Evolutionary conservation across 2,113 vertebrate genomes (phyloP), one percentile per base, ranked within the genome.

Genomic region (Protobothrops flavoviridis): DNA sequence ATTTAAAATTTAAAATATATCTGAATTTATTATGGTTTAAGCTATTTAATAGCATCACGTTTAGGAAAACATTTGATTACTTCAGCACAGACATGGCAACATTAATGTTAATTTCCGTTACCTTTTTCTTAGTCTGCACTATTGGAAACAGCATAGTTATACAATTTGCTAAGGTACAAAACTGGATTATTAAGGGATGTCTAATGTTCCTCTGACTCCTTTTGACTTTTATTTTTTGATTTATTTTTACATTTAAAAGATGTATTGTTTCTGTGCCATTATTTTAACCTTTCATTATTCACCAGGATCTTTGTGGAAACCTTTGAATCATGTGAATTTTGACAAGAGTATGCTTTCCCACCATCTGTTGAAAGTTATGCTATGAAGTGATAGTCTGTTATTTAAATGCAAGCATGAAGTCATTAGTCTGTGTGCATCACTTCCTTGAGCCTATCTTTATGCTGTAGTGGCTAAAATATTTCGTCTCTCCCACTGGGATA

Each of bases 281-380:
- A 74, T 95, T 97, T 96, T 96, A 74, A 87, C 93, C 43, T 96
- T 96, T 33, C 55, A 3, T 95, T 94, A 87, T 94, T 61, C 89
- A 85, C 90, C 52, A 90, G 91, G 91, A 90, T 23, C 89, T 92
- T 45, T 92, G 90, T 94, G 81, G 92, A 97, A 94, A 94, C 88
- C 43, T 52, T 93, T 11, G 48, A 95, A 93, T 96, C 85, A 91
- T 95, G 15, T 96, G n/a, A 87, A 87, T 93, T 97, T 95, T 96
- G 96, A 95, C 91, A 95, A 90, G 91, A 50, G 52, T 93, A 94
- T 94, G 64, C 90, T 95, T 97, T 97, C 93, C 89, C 95, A 97
- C 95, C 96, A 96, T 97, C 96, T 97, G 95, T 96, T 97, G 94
- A 95, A 96, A 96, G 95, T 97, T 96, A 96, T 92, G 59, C 53